These are phyloP conservation scores for Plodia interpunctella DNA, from an alignment of 1,140 invertebrate genomes.

Conservation along the genomic window DNA sequence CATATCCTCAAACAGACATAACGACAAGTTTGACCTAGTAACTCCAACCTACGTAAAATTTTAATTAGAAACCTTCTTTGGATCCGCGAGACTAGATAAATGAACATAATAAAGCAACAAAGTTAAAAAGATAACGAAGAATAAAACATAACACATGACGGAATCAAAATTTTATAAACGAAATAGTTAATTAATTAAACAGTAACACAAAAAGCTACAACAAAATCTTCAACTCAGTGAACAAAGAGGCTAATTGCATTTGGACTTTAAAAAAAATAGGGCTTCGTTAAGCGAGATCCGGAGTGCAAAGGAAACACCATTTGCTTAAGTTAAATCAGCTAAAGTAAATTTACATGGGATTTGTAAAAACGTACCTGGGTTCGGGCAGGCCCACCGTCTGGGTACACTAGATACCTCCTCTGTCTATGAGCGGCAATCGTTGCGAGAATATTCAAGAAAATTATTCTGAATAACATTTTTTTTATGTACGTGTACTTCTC, in stretches of 20 bases:
- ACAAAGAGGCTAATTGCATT: constrained; percentile 58
- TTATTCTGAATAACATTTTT: constrained; percentile 43
- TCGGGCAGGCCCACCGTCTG: constrained; percentile 69
- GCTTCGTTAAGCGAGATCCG: constrained; percentile 64
- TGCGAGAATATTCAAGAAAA: constrained; percentile 51
- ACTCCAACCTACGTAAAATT: too few species aligned
- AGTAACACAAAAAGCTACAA: background rate
- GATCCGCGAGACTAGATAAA: too few species aligned
- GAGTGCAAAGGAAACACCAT: constrained; percentile 65
- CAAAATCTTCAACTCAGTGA: constrained; percentile 9
- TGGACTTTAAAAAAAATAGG: constrained; percentile 65
- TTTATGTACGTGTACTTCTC: constrained; percentile 42
- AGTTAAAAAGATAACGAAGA: too few species aligned
- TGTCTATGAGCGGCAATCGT: constrained; percentile 40
- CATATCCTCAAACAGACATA: too few species aligned
- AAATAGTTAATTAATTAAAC: background rate
- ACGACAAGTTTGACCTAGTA: too few species aligned
- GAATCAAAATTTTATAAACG: too few species aligned
- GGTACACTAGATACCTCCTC: constrained; percentile 67
- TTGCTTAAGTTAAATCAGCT: constrained; percentile 52
- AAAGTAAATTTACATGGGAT: constrained; percentile 4
- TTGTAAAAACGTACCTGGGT: constrained; percentile 56
- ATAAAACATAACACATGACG: too few species aligned
- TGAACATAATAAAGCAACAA: too few species aligned
- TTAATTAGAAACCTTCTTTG: too few species aligned